Percentiles rank a stretch among this genome's conserved stretches.
Evolutionary conservation across 2,113 vertebrate species (phyloP).

Genomic region (Albula glossodonta): DNA sequence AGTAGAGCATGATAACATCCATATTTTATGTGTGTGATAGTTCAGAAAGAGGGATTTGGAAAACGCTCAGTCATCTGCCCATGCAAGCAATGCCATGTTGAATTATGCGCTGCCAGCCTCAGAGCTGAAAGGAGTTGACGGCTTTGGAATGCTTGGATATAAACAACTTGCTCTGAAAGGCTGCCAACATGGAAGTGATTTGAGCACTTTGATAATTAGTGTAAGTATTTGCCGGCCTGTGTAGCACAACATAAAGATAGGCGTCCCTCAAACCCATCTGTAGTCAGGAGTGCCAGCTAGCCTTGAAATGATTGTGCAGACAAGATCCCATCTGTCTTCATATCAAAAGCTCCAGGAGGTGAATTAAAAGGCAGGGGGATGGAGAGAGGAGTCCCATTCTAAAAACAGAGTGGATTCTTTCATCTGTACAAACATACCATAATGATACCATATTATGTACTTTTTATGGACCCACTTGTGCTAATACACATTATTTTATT

Average conservation of each 20-base stretch:
- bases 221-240: constrained; percentile 39
- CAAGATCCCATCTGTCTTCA: constrained; percentile 39
- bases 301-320: constrained; percentile 18
- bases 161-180: constrained; percentile 49
- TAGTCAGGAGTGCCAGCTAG: constrained; percentile 31
- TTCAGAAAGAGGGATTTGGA: constrained; percentile 8
- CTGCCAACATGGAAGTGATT: constrained; percentile 46
- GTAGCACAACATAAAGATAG: constrained; percentile 45
- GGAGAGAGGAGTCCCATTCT: not conserved
- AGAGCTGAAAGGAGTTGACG: not conserved
- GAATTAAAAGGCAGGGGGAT: constrained; percentile 24
- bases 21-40: not conserved
- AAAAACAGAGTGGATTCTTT: not conserved
- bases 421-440: constrained; percentile 15
- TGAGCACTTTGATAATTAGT: constrained; percentile 52
- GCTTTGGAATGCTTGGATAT: not conserved
- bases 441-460: constrained; percentile 19
- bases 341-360: constrained; percentile 26
- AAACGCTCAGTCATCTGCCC: not conserved
- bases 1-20: not conserved
- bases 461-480: not conserved
- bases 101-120: constrained; percentile 15
- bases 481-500: not conserved
- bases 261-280: constrained; percentile 58
- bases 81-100: constrained; percentile 8